Evolutionary conservation across 64 coral and sea anemone genomes (phyloP).

Genomic region (Porites australiensis): DNA sequence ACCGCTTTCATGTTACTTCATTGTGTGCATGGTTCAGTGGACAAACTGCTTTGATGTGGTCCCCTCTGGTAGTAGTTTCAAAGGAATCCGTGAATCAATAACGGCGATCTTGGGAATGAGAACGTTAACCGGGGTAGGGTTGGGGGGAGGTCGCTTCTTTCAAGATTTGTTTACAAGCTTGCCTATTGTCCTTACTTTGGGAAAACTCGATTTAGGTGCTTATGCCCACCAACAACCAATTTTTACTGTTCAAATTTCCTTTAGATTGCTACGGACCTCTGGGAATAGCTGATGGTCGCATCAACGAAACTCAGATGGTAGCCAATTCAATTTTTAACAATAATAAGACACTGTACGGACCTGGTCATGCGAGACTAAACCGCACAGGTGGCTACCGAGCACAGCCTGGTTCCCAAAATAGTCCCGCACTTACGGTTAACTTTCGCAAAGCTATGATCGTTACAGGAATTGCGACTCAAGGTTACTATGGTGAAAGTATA

Average conservation of each 20-base stretch:
- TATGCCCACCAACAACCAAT: too few relatives aligned
- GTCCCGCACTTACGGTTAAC: conserved; percentile 40
- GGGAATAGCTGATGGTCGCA: conserved; percentile 71
- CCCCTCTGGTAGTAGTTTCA: too few relatives aligned
- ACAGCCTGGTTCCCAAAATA: neutral
- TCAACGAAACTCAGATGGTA: conserved; percentile 52
- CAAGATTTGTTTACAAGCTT: too few relatives aligned
- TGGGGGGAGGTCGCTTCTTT: too few relatives aligned
- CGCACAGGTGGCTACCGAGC: conserved; percentile 71
- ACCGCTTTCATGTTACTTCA: too few relatives aligned
- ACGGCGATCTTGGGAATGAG: too few relatives aligned
- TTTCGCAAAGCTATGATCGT: conserved; percentile 74
- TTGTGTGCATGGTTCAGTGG: too few relatives aligned
- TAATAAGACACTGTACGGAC: conserved; percentile 57
- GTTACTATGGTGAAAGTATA: conserved; percentile 40
- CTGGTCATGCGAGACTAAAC: conserved; percentile 67
- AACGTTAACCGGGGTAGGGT: too few relatives aligned
- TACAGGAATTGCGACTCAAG: conserved; percentile 90
- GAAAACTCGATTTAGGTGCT: too few relatives aligned
- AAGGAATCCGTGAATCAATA: too few relatives aligned
- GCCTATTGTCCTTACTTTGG: too few relatives aligned
- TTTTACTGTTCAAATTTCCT: neutral
- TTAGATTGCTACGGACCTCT: conserved; percentile 79
- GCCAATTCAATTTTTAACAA: conserved; percentile 70
- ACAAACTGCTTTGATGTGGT: too few relatives aligned